phyloP scores from a whole-genome alignment of 2,113 vertebrate genomes.

The Rhynchopsitta pachyrhyncha region DNA sequence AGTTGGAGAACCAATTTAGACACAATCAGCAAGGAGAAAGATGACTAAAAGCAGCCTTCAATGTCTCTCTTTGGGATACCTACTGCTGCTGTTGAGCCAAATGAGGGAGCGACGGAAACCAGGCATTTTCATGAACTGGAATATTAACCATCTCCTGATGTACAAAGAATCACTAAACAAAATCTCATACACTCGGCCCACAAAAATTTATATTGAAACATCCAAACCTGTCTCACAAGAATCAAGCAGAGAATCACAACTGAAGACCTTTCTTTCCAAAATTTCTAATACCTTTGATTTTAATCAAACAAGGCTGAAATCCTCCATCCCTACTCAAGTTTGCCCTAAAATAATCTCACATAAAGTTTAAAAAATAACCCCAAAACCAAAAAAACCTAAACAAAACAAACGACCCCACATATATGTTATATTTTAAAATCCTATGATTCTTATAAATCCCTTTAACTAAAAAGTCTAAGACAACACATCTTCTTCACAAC shows the following conservation, averaged over 20 bases:
- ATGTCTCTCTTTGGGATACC: not conserved
- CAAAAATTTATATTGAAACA: not conserved
- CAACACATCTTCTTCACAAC: not conserved
- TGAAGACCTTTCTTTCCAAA: not conserved
- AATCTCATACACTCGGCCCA: not conserved
- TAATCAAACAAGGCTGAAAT: not conserved
- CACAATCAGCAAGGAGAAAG: not conserved
- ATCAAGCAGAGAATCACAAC: not conserved
- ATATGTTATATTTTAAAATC: not conserved
- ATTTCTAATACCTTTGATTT: not conserved
- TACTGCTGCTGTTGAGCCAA: not conserved
- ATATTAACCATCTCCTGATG: not conserved
- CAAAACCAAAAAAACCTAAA: not conserved
- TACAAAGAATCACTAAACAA: not conserved
- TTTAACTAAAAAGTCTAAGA: not conserved
- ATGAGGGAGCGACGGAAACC: fast-evolving
- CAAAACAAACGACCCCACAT: fast-evolving
- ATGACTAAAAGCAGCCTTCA: not conserved
- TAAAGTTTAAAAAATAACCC: not conserved
- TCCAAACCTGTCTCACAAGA: not conserved
- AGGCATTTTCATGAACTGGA: not conserved
- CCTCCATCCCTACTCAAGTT: not conserved
- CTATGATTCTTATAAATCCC: not conserved
- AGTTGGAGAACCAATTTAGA: not conserved
- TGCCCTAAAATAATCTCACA: not conserved